Conservation (phyloP, 2,797 vertebrate genomes). For the Heliangelus exortis region DNA sequence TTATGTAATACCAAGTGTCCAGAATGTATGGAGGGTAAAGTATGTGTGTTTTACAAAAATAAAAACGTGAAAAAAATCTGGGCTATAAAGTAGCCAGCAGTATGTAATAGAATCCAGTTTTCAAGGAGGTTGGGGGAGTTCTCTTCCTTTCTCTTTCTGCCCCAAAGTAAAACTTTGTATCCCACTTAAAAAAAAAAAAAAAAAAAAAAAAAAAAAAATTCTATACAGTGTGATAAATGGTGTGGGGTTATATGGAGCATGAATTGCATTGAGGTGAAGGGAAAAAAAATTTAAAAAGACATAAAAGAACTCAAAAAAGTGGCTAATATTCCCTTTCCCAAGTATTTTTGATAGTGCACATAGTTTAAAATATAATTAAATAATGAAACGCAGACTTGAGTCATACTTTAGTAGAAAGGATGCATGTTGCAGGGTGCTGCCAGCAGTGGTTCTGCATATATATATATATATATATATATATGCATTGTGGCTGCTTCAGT, state of each 20-base stretch:
- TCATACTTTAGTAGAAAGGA: background rate
- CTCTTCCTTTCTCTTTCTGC: background rate
- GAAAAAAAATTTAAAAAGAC: background rate
- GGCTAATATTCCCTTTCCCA: background rate
- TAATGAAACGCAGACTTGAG: background rate
- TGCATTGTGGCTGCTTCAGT: background rate
- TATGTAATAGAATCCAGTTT: background rate
- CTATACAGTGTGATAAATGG: background rate
- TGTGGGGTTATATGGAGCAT: background rate
- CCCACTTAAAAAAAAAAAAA: background rate
- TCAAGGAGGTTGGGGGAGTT: background rate
- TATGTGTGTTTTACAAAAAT: slow-evolving; percentile 31
- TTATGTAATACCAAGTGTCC: background rate
- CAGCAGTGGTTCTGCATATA: background rate
- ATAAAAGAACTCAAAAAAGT: background rate
- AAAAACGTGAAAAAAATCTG: background rate
- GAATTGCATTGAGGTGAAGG: background rate
- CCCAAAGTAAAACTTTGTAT: background rate
- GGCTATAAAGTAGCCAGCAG: background rate
- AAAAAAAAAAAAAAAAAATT: slow-evolving; percentile 6
- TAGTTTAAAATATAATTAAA: background rate
- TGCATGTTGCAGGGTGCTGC: background rate
- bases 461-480: accelerated
- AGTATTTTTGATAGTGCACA: background rate
- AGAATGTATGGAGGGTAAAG: background rate